Evolutionary conservation across 2,113 vertebrate species (phyloP), one percentile per base, ranked within the genome.

Genomic region (Hyaena hyaena): DNA sequence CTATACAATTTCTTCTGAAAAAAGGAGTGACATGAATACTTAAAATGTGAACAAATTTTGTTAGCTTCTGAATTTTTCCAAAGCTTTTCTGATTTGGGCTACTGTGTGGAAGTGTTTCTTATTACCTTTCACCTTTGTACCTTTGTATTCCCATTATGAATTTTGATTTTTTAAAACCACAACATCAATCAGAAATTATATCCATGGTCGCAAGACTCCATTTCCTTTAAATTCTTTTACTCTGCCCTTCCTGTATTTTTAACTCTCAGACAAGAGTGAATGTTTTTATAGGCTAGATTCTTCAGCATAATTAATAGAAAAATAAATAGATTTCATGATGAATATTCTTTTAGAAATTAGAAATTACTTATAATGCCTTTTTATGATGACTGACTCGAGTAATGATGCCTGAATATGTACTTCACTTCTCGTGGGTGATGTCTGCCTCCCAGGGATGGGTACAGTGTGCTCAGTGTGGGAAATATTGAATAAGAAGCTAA

Each of bases 21-120:
- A 73, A 80, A 84, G 12, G 76, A 84, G 10, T 71, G 15, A 21
- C 7, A 6, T 35, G 85, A 55, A 19, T 66, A 61, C 86, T 71
- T 95, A 91, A 93, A 79, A 65, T 3, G 65, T 39, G 39, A n/a
- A 76, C 26, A 33, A 5, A 5, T 93, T 81, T 93, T 92, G 4
- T 73, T 97, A 39, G 35, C 21, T 93, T 90, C 91, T 86, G 76
- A 87, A 80, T 97, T 77, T 82, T 81, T 45, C 35, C 39, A 77
- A 73, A 87, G 14, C 45, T 87, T 90, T 14, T 9, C 23, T 45
- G 15, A 81, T 73, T 19, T 16, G 6, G 68, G 9, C 7, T 43
- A 9, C 28, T 89, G 7, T 35, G 4, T 48, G 45, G 23, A 35
- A 80, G 5, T 48, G 73, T 95, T 93, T 63, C 71, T 79, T 68